Conservation (phyloP, 2,113 vertebrate genomes). For the Fregata magnificens region DNA sequence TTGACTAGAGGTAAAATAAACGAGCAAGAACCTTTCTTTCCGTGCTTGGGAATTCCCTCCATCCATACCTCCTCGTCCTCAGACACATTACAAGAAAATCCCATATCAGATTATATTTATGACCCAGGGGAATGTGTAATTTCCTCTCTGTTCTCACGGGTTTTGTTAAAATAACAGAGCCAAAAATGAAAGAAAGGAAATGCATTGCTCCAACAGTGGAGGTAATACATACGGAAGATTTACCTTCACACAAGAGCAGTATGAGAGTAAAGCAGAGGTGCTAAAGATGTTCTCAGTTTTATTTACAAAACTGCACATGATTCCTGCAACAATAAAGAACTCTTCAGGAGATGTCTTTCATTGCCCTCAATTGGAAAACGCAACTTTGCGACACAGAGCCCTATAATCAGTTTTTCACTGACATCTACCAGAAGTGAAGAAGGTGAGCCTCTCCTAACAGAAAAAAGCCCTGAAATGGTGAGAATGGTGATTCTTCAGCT, state of each 20-base stretch:
- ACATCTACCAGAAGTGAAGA: not conserved
- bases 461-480: not conserved
- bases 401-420: not conserved
- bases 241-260: not conserved
- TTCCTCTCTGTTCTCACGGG: not conserved
- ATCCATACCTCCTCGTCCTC: not conserved
- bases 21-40: not conserved
- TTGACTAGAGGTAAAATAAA: not conserved
- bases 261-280: not conserved
- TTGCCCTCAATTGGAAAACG: not conserved
- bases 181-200: not conserved
- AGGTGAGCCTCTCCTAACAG: not conserved
- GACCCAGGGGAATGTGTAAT: slow-evolving; percentile 7
- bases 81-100: not conserved
- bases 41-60: slow-evolving; percentile 21
- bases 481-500: not conserved
- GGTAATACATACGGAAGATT: not conserved
- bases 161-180: not conserved
- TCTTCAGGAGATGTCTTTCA: not conserved
- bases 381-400: not conserved
- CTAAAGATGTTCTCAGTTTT: not conserved
- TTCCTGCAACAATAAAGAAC: not conserved
- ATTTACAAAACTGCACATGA: not conserved
- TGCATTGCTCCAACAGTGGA: not conserved
- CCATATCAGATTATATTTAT: not conserved